These are phyloP conservation scores for Myotis planiceps DNA, from an alignment of 2,797 vertebrate species.

Conservation along the genomic window DNA sequence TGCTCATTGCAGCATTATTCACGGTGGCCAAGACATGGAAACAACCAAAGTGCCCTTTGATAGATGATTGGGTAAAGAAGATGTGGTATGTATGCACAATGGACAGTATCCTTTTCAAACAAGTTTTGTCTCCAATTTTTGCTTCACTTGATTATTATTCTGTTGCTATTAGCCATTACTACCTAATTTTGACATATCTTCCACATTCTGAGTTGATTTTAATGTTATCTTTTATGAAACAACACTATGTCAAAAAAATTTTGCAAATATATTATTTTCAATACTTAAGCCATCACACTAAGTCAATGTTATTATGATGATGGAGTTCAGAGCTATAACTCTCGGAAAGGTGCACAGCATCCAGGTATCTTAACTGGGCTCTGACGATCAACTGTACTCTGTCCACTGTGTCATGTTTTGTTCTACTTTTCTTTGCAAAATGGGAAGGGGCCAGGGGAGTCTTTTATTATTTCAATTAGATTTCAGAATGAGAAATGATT, in stretches of 20 bases:
- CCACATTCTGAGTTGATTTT: not conserved
- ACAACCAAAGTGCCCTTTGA: not conserved
- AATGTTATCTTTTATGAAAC: not conserved
- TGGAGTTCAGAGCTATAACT: not conserved
- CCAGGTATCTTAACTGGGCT: not conserved
- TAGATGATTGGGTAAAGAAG: not conserved
- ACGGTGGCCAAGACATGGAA: not conserved
- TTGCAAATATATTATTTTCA: not conserved
- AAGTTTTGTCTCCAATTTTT: not conserved
- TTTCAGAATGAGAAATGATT: not conserved
- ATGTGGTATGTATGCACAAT: not conserved
- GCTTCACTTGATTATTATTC: not conserved
- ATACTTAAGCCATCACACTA: not conserved
- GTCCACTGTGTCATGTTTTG: not conserved
- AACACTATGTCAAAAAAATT: not conserved
- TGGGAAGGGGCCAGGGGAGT: not conserved
- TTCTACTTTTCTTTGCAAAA: not conserved
- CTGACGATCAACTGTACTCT: not conserved
- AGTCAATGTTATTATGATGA: not conserved
- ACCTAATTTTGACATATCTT: not conserved
- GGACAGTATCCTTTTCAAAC: not conserved
- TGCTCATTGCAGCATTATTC: not conserved
- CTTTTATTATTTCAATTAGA: not conserved
- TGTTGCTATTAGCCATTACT: not conserved
- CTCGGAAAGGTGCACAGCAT: not conserved